Base-by-base conservation (phyloP, 2,113 vertebrate genomes). In the Microcebus griseorufus region DNA sequence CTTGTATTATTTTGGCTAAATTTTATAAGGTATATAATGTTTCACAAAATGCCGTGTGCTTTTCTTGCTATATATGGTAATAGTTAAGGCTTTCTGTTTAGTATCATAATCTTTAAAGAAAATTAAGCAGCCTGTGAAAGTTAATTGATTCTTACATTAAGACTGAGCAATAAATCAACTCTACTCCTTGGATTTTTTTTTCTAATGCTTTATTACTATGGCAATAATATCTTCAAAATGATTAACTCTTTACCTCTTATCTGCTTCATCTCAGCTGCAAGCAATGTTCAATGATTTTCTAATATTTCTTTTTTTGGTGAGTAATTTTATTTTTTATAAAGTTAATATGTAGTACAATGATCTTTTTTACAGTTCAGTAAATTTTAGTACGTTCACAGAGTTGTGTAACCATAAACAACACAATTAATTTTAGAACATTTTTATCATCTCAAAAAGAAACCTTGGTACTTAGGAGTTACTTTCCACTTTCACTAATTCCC, bases 121-220 rank as follows among this genome's bases (percentile, higher is more conserved):
- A 97, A 98, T 98, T 97, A 97, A 97, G 96, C 83, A 96, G 92
- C 18, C 23, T 89, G 93, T 94, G 94, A 88, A 85, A 93, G 53
- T 97, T 96, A 98, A 98, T 97, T 98, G 98, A 98, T 98, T 98
- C 94, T 98, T 95, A 94, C 94, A 98, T 90, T 97, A 97, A 96
- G 81, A 91, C 88, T 95, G 55, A 98, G 89, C 76, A 92, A 88
- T 98, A 97, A 98, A 96, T 98, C 96, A 98, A 69, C 78, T 92
- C 88, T 90, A 27, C 75, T 82, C 14, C 55, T 87, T 65, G 65
- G 29, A 67, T 62, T 80, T 93, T 93, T 42, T 42, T 96, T 81
- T 1, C 60, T 86, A 95, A 93, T 25, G 84, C 83, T 95, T 98
- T 96, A 78, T 58, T 97, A 53, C 65, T 55, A 72, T 25, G 39